These are phyloP conservation scores for Drosophila leontia DNA, from an alignment of 1,140 invertebrate species.

Conservation along the genomic window DNA sequence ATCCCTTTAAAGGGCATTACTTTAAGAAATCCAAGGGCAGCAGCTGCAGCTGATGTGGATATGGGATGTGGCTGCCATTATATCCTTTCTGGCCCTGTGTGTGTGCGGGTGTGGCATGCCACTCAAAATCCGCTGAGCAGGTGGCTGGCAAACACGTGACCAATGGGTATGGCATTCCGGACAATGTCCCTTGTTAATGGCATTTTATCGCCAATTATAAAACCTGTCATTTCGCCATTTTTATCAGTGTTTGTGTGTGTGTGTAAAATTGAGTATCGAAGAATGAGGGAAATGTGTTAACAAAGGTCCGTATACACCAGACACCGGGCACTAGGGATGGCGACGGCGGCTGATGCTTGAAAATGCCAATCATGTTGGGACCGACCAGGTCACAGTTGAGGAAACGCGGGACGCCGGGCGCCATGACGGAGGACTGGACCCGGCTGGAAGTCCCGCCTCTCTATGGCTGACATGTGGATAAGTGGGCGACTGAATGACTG, in stretches of 20 bases:
- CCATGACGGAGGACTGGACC: not conserved
- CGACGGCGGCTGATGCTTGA: constrained; percentile 47
- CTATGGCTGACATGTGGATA: constrained; percentile 44
- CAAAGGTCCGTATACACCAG: constrained; percentile 37
- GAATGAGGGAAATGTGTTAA: constrained; percentile 46
- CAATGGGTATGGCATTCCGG: constrained; percentile 37
- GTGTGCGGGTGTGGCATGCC: constrained; percentile 36
- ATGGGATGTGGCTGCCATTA: constrained; percentile 17
- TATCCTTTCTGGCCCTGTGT: constrained; percentile 6
- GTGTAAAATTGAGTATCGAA: constrained; percentile 36
- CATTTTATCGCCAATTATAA: constrained; percentile 82
- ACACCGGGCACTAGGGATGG: constrained; percentile 12
- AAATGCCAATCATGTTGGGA: constrained; percentile 75
- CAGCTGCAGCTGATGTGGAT: constrained; percentile 46
- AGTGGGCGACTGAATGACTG: constrained; percentile 45
- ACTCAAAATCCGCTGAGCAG: constrained; percentile 43
- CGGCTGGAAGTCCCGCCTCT: constrained; percentile 29
- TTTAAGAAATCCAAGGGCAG: constrained; percentile 30
- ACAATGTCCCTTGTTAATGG: constrained; percentile 69
- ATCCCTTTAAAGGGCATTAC: constrained; percentile 17
- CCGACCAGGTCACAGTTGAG: constrained; percentile 18
- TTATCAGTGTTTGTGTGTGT: constrained; percentile 59
- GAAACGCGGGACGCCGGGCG: constrained; percentile 10
- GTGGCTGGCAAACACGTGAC: constrained; percentile 61
- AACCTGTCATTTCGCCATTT: constrained; percentile 73